Base-by-base conservation (phyloP, 2,113 vertebrate genomes). In the Mystacornis crossleyi region DNA sequence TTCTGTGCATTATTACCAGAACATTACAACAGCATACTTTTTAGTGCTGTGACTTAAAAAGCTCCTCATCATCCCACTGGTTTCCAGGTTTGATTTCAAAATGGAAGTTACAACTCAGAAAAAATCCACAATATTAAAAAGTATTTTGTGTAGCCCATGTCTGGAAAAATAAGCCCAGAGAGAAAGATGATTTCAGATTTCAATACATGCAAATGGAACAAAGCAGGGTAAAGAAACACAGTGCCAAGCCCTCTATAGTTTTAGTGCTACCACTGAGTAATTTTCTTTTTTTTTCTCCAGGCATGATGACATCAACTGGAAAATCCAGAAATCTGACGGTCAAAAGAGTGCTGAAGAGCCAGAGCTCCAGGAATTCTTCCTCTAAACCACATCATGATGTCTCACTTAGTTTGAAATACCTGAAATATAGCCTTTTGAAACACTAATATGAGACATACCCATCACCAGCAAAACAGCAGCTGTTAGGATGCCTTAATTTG, bases 401-500 rank as follows among this genome's bases (percentile, higher is more conserved):
- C 74, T 97, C 88, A 81, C 53, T 72, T 86, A 90, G 23, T 86
- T 88, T 92, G 90, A 97, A 96, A 93, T 95, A 91, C 81, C 69
- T 91, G 81, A 96, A 96, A 86, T 86, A 19, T 31, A 81, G 60
- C 67, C 57, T 96, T 95, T 90, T 89, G 84, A 96, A 89, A 73
- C 36, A 89, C 57, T 95, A 75, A 64, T 72, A 79, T 21, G 67
- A 95, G 66, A 97, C 87, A 65, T 91, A 85, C 14, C 38, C 84
- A 81, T 98, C 97, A 98, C 98, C 98, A 98, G 98, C 98, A 97
- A 95, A 97, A 93, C 86, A 96, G 55, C 83, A 89, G 93, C 34
- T 97, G 55, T 97, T 94, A 95, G 96, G 91, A 98, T 98, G 98
- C 98, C 98, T 98, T 98, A 98, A 96, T 98, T 97, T 97, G 91